A percentile compares a stretch with the other conserved stretches of the same genome.
Evolutionary conservation across 2,888 invertebrate genomes (phyloP).

Genomic region (Pomacea canaliculata): DNA sequence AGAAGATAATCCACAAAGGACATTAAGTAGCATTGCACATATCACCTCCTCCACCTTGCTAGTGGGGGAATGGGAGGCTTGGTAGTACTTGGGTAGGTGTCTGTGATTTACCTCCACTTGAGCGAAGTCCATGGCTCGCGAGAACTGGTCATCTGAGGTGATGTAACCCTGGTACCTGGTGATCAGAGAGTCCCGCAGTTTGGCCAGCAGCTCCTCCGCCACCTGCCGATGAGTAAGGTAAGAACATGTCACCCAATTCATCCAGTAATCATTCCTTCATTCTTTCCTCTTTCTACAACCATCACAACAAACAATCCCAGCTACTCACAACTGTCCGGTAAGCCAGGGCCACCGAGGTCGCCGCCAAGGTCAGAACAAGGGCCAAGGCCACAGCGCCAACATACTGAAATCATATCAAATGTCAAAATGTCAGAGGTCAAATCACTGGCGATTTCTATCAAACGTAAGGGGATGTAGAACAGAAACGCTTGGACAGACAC

Average conservation of each 20-base stretch:
- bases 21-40: too few species aligned
- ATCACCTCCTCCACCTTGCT: too few species aligned
- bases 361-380: not conserved
- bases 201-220: slow-evolving; percentile 2
- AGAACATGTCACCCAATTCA: not conserved
- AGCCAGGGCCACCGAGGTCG: not conserved
- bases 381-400: not conserved
- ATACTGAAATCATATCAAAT: not conserved
- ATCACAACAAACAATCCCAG: too few species aligned
- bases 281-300: too few species aligned
- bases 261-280: too few species aligned
- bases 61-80: too few species aligned
- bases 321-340: not conserved
- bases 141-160: slow-evolving; percentile 1
- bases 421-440: not conserved
- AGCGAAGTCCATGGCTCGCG: slow-evolving; percentile 12
- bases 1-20: too few species aligned
- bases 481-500: slow-evolving; percentile 4
- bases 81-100: not conserved
- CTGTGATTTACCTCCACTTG: slow-evolving; percentile 7
- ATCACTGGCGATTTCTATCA: too few species aligned
- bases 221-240: not conserved
- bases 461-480: too few species aligned
- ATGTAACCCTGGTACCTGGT: slow-evolving; percentile 10
- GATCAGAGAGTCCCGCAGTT: not conserved